phyloP scores from a whole-genome alignment of 2,113 vertebrate species.

The Cebus imitator region DNA sequence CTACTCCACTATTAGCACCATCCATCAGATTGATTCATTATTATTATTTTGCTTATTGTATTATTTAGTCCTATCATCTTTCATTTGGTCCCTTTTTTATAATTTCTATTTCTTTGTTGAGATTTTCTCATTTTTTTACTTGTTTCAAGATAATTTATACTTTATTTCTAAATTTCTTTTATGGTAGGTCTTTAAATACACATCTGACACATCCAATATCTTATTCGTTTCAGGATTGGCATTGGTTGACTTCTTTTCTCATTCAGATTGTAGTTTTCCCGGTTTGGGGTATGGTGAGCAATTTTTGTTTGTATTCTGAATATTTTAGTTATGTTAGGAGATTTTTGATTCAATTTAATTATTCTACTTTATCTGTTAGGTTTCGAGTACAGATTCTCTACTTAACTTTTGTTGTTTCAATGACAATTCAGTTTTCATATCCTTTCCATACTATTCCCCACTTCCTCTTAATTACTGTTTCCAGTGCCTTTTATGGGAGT shows the following conservation, averaged over 20 bases:
- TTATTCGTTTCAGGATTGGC: neutral
- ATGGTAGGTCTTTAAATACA: neutral
- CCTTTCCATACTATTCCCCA: neutral
- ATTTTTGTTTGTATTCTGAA: neutral
- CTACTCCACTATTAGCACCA: neutral
- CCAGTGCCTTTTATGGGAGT: neutral
- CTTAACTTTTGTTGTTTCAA: neutral
- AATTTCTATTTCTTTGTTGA: neutral
- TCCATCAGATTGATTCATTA: neutral
- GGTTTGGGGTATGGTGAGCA: neutral
- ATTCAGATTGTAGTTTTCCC: neutral
- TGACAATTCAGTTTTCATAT: neutral
- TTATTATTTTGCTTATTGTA: neutral
- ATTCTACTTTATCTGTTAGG: neutral
- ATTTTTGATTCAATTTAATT: neutral
- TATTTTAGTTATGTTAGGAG: neutral
- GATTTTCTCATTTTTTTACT: neutral
- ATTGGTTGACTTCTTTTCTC: neutral
- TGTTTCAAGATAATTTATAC: neutral
- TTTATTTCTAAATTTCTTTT: neutral
- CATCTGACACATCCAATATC: neutral
- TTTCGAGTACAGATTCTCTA: neutral
- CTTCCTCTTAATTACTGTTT: neutral
- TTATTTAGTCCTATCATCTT: neutral
- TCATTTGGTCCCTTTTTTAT: neutral